Evolutionary conservation across 1,140 invertebrate genomes (phyloP).

Genomic region (Calephelis virginiensis): DNA sequence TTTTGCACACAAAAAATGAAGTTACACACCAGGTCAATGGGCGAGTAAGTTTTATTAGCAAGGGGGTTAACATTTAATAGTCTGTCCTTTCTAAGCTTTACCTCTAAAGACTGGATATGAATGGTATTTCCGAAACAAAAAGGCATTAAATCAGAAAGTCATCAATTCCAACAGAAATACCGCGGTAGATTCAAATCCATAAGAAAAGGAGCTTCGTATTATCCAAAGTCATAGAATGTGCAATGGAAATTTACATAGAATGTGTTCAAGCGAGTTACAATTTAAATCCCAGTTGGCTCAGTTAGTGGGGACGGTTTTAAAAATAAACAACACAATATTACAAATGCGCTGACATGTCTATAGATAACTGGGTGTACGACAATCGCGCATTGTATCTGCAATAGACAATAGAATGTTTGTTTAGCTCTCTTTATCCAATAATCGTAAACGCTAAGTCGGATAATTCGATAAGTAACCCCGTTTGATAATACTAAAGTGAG

Average conservation of each 20-base stretch:
- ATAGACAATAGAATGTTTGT: constrained; percentile 3
- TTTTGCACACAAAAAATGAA: no score
- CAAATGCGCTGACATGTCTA: constrained; percentile 45
- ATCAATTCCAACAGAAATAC: no score
- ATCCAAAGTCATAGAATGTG: constrained; percentile 6
- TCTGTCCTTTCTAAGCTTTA: no score
- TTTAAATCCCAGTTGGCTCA: constrained; percentile 24
- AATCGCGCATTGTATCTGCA: constrained; percentile 43
- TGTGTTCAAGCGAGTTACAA: constrained; percentile 2
- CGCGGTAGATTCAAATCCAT: no score
- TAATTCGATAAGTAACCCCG: not conserved
- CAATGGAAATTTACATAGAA: constrained; percentile 11
- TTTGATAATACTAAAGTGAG: no score
- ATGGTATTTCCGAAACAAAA: no score
- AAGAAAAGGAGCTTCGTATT: not conserved
- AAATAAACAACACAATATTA: constrained; percentile 69
- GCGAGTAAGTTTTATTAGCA: no score
- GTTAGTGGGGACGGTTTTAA: constrained; percentile 46
- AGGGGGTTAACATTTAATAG: no score
- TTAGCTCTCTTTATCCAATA: not conserved
- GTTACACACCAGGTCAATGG: no score
- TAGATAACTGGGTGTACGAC: constrained; percentile 25
- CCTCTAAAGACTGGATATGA: no score
- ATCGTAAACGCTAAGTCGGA: not conserved
- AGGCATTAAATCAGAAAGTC: no score